Percentiles rank a stretch among this genome's conserved stretches.
These are phyloP conservation scores for Zaprionus nigranus DNA, from an alignment of 1,140 invertebrate genomes.

Conservation along the genomic window DNA sequence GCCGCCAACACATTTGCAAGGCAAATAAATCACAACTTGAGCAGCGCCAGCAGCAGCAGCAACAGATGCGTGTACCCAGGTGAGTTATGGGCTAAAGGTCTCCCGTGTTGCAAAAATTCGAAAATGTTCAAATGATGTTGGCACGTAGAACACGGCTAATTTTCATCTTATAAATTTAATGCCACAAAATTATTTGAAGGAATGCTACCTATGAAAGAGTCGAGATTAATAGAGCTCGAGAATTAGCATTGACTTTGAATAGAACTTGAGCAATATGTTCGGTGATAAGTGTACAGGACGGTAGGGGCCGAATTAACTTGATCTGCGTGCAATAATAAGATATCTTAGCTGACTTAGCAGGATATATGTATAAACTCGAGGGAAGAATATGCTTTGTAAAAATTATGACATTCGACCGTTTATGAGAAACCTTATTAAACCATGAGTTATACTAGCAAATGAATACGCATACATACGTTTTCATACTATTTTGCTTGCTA, in stretches of 20 bases:
- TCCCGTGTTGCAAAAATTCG: neutral
- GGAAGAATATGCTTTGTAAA: too few relatives aligned
- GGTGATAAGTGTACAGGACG: too few relatives aligned
- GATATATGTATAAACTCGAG: too few relatives aligned
- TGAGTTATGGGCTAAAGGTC: slow-evolving; percentile 7
- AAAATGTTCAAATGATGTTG: neutral
- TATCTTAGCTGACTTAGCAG: too few relatives aligned
- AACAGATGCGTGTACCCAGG: slow-evolving; percentile 31
- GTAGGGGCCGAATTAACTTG: too few relatives aligned
- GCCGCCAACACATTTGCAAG: neutral
- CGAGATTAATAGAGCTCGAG: too few relatives aligned
- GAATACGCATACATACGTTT: neutral
- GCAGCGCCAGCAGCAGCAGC: neutral
- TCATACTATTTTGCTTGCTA: neutral
- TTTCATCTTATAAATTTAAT: slow-evolving; percentile 1
- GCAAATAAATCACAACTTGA: slow-evolving; percentile 14
- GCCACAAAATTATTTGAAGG: neutral
- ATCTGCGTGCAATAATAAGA: too few relatives aligned
- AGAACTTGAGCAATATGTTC: too few relatives aligned
- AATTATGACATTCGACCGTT: neutral
- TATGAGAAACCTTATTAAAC: neutral
- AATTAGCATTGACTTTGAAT: too few relatives aligned
- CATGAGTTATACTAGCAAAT: neutral
- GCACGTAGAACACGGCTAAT: neutral
- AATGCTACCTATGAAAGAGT: too few relatives aligned